Evolutionary conservation across 64 coral and sea anemone genomes (phyloP).

Genomic region (Pocillopora verrucosa): DNA sequence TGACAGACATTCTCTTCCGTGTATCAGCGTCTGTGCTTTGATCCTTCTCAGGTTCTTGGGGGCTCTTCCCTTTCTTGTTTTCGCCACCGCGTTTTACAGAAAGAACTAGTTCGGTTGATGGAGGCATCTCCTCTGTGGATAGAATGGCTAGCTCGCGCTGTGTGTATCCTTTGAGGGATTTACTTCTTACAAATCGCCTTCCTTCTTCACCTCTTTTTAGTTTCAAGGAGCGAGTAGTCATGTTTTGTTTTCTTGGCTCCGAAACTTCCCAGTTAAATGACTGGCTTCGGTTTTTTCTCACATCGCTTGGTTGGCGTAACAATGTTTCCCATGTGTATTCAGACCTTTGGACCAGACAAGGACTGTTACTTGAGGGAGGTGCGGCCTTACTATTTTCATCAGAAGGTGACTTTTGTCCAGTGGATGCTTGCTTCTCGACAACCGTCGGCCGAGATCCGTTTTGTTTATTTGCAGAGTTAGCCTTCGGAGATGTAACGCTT

Average conservation of each 20-base stretch:
- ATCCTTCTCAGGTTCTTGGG: background rate
- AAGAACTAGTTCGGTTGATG: background rate
- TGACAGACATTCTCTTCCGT: background rate
- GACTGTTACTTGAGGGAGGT: background rate
- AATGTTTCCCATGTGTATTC: conserved; percentile 27
- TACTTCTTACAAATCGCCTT: background rate
- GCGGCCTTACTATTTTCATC: too few relatives aligned
- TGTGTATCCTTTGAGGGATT: background rate
- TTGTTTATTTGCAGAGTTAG: background rate
- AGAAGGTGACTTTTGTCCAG: background rate
- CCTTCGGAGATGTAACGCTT: background rate
- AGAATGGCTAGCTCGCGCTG: background rate
- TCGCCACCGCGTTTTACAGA: background rate
- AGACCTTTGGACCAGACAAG: background rate
- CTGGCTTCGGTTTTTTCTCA: background rate
- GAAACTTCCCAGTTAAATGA: background rate
- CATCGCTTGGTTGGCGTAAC: background rate
- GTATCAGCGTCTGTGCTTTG: background rate
- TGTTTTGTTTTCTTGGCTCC: background rate
- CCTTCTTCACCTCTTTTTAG: background rate
- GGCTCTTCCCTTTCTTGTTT: background rate
- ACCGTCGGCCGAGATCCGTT: background rate
- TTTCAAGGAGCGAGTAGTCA: background rate
- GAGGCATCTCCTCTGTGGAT: background rate
- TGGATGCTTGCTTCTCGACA: background rate